phyloP scores from a whole-genome alignment of 2,888 invertebrate species.

The Baccha elongata region DNA sequence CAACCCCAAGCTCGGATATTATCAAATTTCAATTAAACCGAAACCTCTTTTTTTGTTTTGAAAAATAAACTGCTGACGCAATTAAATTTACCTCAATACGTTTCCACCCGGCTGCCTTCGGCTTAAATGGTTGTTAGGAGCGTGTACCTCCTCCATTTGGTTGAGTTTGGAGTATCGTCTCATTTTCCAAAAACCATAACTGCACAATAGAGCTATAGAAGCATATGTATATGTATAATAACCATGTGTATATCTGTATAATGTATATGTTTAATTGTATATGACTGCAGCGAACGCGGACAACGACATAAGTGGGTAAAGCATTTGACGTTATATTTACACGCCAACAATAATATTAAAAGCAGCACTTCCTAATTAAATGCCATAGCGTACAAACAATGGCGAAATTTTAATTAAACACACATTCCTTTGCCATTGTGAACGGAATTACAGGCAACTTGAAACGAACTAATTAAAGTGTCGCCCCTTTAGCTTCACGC shows the following conservation, averaged over 20 bases:
- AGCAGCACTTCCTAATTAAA: slow-evolving; percentile 74
- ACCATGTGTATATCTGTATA: not conserved
- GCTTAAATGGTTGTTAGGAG: slow-evolving; percentile 54
- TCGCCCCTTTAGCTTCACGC: slow-evolving; percentile 59
- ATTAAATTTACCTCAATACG: slow-evolving; percentile 66
- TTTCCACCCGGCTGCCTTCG: slow-evolving; percentile 47
- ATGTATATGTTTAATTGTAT: not conserved
- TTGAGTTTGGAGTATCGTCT: slow-evolving; percentile 31
- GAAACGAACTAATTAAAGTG: slow-evolving; percentile 74
- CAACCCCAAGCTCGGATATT: slow-evolving; percentile 54
- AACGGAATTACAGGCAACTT: slow-evolving; percentile 74
- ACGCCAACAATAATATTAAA: slow-evolving; percentile 74
- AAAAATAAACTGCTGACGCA: slow-evolving; percentile 72
- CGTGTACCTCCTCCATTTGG: slow-evolving; percentile 22
- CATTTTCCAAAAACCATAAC: slow-evolving; percentile 39
- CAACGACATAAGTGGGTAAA: slow-evolving; percentile 71
- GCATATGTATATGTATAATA: not conserved
- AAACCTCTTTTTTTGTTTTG: slow-evolving; percentile 44
- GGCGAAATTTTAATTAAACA: slow-evolving; percentile 74
- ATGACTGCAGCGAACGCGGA: slow-evolving; percentile 45
- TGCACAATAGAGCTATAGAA: slow-evolving; percentile 17
- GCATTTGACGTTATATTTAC: slow-evolving; percentile 73
- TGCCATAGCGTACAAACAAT: slow-evolving; percentile 73
- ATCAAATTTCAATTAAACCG: slow-evolving; percentile 73
- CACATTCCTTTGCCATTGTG: slow-evolving; percentile 74